Base-by-base conservation (phyloP, 2,888 invertebrate species). In the Zonitis immaculata region DNA sequence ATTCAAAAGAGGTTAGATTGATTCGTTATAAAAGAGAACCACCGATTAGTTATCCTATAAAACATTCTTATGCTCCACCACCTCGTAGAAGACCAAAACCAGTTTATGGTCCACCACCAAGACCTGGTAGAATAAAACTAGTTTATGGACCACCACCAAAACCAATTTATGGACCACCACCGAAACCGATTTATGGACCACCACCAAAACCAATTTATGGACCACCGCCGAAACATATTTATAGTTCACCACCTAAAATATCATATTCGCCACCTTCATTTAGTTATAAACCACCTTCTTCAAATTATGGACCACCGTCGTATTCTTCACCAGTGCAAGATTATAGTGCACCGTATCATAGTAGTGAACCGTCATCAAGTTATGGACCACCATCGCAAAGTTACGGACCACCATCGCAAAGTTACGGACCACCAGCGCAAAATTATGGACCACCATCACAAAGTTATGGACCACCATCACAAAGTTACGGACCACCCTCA, bases 61-160 rank as follows among this genome's bases (percentile, higher is more conserved):
- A 57, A 44, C 52, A 58, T 27, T 56, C 60, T 8, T 57, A 59
- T 18, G 20, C 35, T 32, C 54, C 56, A 5, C 55, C 62, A 7
- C 49, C 55, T 18, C 48, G 58, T 35, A 50, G 54, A 14, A 59
- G 54, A 52, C 65, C 65, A 4, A 61, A 58, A 53, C 60, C 63
- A 6, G 44, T 51, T 7, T 56, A 56, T 39, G 53, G 56, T 4
- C 28, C 49, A 32, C 65, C 65, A 6, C 50, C 45, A 52, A n/a
- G 49, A 44, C 25, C 49, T 45, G 28, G 28, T 27, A 54, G 47
- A 51, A 51, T 51, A 22, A 64, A 62, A 53, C 66, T 65, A 16
- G 49, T 60, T 14, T 68, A 68, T 44, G 67, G 68, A n/a, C 68
- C 59, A 7, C 65, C 68, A 22, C 65, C 65, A 26, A 59, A 57